Evolutionary conservation across 2,797 vertebrate genomes (phyloP).

Genomic region (Anisognathus igniventris): DNA sequence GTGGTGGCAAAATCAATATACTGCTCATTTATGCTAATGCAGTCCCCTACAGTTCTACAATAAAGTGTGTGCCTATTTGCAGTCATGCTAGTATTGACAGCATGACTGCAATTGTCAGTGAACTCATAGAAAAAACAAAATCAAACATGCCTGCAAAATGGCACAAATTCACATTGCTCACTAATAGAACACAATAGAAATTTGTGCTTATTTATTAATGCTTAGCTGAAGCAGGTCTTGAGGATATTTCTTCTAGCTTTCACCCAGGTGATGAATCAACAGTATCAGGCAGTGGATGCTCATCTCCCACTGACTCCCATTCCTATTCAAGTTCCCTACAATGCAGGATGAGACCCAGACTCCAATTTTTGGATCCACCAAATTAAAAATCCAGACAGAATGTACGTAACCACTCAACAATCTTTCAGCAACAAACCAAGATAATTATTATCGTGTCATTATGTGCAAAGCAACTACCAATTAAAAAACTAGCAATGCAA

Average conservation of each 20-base stretch:
- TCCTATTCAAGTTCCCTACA: background rate
- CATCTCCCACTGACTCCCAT: background rate
- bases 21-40: background rate
- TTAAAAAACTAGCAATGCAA: background rate
- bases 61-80: background rate
- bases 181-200: background rate
- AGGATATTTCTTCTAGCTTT: background rate
- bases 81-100: background rate
- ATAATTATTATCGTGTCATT: background rate
- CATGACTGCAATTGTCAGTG: background rate
- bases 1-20: background rate
- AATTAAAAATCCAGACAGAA: background rate
- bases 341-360: background rate
- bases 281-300: background rate
- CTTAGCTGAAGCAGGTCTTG: background rate
- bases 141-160: background rate
- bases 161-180: background rate
- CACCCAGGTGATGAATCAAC: background rate
- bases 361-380: background rate
- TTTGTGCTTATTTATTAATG: background rate
- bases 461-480: background rate
- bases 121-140: background rate
- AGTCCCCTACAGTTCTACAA: background rate
- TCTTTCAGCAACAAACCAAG: background rate
- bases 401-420: background rate